Evolutionary conservation across 2,113 vertebrate genomes (phyloP).

Genomic region (Podiceps cristatus): DNA sequence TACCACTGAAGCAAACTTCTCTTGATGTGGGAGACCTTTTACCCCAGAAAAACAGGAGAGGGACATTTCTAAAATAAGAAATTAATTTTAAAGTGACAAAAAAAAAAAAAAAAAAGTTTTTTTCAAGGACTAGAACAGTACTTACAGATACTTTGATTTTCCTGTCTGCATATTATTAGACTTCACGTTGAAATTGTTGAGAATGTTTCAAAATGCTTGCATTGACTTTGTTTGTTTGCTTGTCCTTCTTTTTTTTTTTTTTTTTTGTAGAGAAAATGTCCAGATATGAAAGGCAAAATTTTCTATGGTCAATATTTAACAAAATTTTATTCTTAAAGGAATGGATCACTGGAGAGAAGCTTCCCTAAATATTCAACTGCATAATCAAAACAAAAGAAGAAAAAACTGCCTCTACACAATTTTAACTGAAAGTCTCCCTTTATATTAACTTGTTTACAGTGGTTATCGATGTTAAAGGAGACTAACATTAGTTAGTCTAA

Average conservation of each 20-base stretch:
- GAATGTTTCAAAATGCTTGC: background rate
- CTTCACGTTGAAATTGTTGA: background rate
- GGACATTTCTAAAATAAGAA: background rate
- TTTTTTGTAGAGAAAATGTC: background rate
- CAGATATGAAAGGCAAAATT: background rate
- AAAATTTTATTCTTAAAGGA: background rate
- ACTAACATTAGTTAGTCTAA: background rate
- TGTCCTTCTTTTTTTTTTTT: background rate
- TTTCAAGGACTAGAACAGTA: background rate
- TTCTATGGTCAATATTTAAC: background rate
- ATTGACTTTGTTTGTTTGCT: background rate
- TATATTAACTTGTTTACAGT: background rate
- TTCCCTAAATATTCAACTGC: background rate
- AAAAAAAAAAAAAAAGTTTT: accelerated
- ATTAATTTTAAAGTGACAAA: background rate
- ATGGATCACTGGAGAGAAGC: background rate
- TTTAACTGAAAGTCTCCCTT: background rate
- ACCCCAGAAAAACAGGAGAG: background rate
- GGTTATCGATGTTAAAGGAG: background rate
- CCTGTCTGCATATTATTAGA: background rate
- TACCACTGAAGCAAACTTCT: background rate
- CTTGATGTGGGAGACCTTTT: background rate
- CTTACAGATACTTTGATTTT: background rate
- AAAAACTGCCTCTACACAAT: background rate
- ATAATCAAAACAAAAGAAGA: background rate